These are phyloP conservation scores for Acheta domesticus DNA, from an alignment of 2,888 invertebrate genomes.

Conservation along the genomic window DNA sequence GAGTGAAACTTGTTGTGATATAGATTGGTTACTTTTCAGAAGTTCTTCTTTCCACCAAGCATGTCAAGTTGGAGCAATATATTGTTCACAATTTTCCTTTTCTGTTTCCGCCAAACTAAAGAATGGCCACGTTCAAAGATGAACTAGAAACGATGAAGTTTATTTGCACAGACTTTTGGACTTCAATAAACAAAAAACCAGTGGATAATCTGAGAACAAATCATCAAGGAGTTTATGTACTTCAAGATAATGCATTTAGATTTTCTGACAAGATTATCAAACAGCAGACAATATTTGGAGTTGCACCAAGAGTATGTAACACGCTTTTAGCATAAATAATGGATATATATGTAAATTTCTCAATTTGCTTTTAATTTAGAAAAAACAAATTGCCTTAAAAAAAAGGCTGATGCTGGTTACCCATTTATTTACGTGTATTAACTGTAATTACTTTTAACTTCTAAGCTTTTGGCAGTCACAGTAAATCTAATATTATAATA, in stretches of 20 bases:
- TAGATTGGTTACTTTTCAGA: too few relatives aligned
- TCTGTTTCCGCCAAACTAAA: conserved; percentile 70
- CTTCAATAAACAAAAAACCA: conserved; percentile 95
- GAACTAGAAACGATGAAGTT: conserved; percentile 98
- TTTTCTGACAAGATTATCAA: conserved; percentile 85
- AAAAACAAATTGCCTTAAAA: too few relatives aligned
- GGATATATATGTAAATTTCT: not conserved
- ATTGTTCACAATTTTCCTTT: not conserved
- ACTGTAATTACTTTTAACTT: too few relatives aligned
- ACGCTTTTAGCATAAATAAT: not conserved
- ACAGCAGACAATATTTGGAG: conserved; percentile 87
- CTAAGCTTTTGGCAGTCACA: too few relatives aligned
- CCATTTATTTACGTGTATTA: too few relatives aligned
- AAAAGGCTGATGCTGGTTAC: too few relatives aligned
- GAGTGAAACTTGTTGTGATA: too few relatives aligned
- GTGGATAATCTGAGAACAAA: conserved; percentile 97
- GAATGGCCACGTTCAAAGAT: conserved; percentile 94
- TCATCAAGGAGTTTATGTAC: conserved; percentile 96
- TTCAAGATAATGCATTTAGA: conserved; percentile 93
- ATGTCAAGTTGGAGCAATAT: too few relatives aligned
- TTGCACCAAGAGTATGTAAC: conserved; percentile 72
- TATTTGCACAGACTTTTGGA: conserved; percentile 99
- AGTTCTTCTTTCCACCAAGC: too few relatives aligned
- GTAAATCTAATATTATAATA: too few relatives aligned
- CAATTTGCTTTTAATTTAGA: too few relatives aligned